These are phyloP conservation scores for Schizotus pectinicornis DNA, from an alignment of 2,888 invertebrate genomes.

Conservation along the genomic window DNA sequence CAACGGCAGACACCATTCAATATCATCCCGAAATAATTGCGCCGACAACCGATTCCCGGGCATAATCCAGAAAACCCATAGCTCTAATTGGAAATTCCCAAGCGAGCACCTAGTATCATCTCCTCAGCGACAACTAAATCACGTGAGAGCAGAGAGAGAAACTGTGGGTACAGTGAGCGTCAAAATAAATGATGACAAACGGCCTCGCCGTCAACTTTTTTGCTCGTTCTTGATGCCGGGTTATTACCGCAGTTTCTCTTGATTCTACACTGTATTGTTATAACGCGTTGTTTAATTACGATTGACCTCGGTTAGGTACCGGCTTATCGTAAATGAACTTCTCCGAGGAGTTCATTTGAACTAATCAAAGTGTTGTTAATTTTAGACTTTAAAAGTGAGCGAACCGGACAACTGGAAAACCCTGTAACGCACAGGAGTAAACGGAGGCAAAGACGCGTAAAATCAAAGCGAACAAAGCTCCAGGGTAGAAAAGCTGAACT, in stretches of 20 bases:
- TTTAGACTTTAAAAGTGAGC: not conserved
- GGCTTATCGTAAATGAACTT: no score
- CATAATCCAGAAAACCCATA: not conserved
- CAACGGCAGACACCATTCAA: no score
- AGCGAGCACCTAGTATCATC: not conserved
- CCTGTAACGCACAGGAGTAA: not conserved
- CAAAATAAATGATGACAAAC: not conserved
- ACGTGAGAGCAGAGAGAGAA: not conserved
- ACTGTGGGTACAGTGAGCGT: not conserved
- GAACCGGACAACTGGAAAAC: no score
- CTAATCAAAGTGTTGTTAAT: not conserved
- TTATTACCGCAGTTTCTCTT: no score
- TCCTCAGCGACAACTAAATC: not conserved
- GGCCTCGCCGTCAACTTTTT: no score
- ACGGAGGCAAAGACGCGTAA: conserved; percentile 14
- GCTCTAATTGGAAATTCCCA: conserved; percentile 2
- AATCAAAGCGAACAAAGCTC: conserved; percentile 11
- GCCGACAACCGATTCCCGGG: not conserved
- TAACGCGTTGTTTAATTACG: no score
- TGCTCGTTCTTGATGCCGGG: no score
- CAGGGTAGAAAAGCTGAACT: conserved; percentile 7
- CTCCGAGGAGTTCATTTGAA: no score
- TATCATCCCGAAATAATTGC: no score
- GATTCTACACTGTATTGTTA: no score
- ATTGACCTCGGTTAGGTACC: no score